phyloP scores from a whole-genome alignment of 2,888 invertebrate genomes.

The Latrodectus elegans region DNA sequence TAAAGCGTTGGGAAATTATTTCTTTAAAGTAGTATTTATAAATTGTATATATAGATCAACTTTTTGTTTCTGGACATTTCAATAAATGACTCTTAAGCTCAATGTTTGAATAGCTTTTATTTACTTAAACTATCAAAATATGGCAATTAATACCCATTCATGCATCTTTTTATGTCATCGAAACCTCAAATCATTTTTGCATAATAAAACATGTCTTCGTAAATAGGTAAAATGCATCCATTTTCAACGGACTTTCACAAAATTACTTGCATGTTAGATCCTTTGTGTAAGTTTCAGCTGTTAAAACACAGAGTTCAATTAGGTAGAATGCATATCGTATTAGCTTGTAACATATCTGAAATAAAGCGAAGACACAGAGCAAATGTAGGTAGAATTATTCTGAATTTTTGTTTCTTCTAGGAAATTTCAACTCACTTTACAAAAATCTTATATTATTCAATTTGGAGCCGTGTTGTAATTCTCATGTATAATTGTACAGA shows the following conservation, averaged over 20 bases:
- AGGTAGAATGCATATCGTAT: constrained; percentile 63
- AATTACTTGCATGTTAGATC: constrained; percentile 48
- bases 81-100: neutral
- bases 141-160: neutral
- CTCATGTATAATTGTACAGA: constrained; percentile 12
- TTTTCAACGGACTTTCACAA: constrained; percentile 3
- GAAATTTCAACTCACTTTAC: neutral
- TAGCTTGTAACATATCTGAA: constrained; percentile 66
- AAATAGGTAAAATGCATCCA: constrained; percentile 21
- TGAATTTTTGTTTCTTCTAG: constrained; percentile 15
- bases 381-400: constrained; percentile 41
- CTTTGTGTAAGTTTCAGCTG: constrained; percentile 46
- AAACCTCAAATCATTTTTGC: constrained; percentile 14
- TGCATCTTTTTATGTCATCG: constrained; percentile 17
- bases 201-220: constrained; percentile 16
- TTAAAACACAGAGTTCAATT: constrained; percentile 44
- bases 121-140: neutral
- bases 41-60: neutral
- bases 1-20: too few species aligned
- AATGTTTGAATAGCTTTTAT: neutral
- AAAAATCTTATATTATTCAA: constrained; percentile 4
- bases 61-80: neutral
- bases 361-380: constrained; percentile 31
- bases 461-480: constrained; percentile 12
- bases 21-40: neutral